Evolutionary conservation across 2,888 invertebrate genomes (phyloP), one percentile per base, ranked within the genome.

Genomic region (Pheosia gnoma): DNA sequence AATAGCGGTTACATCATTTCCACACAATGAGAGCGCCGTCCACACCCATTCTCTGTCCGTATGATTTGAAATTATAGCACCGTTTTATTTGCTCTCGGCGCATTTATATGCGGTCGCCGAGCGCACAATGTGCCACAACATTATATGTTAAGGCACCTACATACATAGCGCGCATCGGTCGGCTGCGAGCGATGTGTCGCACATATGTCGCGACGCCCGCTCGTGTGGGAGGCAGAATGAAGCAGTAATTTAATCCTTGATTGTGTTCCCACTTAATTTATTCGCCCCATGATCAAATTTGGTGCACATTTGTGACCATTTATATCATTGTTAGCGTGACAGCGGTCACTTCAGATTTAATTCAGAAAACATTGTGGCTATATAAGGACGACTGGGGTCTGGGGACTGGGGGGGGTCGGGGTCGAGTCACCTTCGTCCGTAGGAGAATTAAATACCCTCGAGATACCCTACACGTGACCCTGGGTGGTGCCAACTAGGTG

Each of bases 31-130:
- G 91, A 91, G 86, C 90, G 90, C 89, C 90, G 91, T 93, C 93
- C 93, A 93, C 93, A 93, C 93, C 93, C 93, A 93, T 93, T 93
- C 93, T 93, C 92, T 93, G 93, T 93, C 93, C 92, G 90, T 92
- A 93, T 93, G 93, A 93, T 93, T 93, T 93, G 93, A 93, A 93
- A 93, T 93, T 93, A 93, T 93, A 92, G 93, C 93, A 92, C 92
- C 91, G 88, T 93, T 93, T 93, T 93, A 93, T 93, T 93, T 93
- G 93, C 91, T 93, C 92, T 90, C 83, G 79, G 83, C 88, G 88
- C 93, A 91, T 93, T 92, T 93, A 91, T 93, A 93, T 92, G 90
- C 93, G 89, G 89, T 88, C 89, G 84, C 84, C 81, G 83, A 87
- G 90, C 84, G 80, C 85, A 89, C 92, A 91, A 89, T 91, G 91